Evolutionary conservation across 2,888 invertebrate genomes (phyloP), one percentile per base, ranked within the genome.

Genomic region (Diplazon laetatorius): DNA sequence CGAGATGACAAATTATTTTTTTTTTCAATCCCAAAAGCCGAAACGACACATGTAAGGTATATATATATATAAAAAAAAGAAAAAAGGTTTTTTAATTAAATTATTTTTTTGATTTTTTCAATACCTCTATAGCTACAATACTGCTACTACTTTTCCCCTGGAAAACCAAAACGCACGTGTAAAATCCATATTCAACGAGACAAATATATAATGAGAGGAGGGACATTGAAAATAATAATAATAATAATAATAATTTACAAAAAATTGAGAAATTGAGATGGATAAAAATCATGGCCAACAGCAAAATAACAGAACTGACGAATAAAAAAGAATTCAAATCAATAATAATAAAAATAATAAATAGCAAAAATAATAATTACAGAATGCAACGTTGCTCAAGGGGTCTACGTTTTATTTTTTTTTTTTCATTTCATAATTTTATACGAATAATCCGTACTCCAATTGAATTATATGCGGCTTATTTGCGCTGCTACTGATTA

Each of bases 91-190:
- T n/a, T n/a, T 30, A 30, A 30, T 30, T 30, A 5, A 6, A 5
- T 30, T 30, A 25, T 22, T 12, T 46, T 35, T 37, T 60, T 37
- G 14, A 59, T 70, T 75, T 78, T 74, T 85, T 85, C 78, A 85
- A 83, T 89, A 89, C 89, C 88, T 89, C 82, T 80, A 86, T 85
- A 85, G 87, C 83, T 85, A 87, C 85, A 86, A 86, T 84, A 87
- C 85, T 83, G 86, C 85, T 81, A 82, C 82, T 89, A 89, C 80
- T 85, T 87, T 85, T 87, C 85, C 83, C 88, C 89, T 89, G 87
- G 82, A 89, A 89, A 84, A 73, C 83, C 82, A 87, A 88, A 87
- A 85, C 77, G 55, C 16, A 44, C 39, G 20, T 62, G 48, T 71
- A 62, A 57, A 60, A 71, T 30, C 35, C 42, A 60, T 46, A 55